Evolutionary conservation across 1,140 invertebrate species (phyloP).

Genomic region (Akabosia matsudoensis): DNA sequence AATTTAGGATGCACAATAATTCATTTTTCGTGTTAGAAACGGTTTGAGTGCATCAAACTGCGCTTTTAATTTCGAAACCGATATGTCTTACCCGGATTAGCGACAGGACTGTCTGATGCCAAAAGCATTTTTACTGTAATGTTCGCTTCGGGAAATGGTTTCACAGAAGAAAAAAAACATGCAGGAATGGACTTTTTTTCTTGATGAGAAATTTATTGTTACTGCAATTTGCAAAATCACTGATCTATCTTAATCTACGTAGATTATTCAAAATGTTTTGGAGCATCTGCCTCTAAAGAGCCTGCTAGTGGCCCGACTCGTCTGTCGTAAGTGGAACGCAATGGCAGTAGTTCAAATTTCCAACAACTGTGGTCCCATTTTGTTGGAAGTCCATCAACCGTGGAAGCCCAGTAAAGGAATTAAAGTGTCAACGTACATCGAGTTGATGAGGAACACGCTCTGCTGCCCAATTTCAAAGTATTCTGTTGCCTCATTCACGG

Average conservation of each 20-base stretch:
- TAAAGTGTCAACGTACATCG: constrained; percentile 14
- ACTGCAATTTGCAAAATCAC: neutral
- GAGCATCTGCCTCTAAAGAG: constrained; percentile 15
- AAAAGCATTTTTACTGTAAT: too few species aligned
- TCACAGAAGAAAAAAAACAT: too few species aligned
- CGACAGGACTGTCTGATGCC: too few species aligned
- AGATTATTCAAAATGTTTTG: constrained; percentile 10
- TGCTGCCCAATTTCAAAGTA: constrained; percentile 6
- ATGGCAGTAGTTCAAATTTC: neutral
- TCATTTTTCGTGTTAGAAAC: too few species aligned
- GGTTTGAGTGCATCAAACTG: too few species aligned
- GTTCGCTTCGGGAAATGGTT: too few species aligned
- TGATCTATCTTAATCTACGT: constrained; percentile 12
- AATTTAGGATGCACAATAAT: neutral
- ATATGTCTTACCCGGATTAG: too few species aligned
- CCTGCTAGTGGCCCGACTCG: neutral
- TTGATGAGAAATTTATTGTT: neutral
- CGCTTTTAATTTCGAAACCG: too few species aligned
- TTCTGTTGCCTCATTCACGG: neutral
- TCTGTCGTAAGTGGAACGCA: constrained; percentile 21
- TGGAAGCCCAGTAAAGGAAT: constrained; percentile 13
- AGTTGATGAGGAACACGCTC: neutral
- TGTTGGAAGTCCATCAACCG: neutral
- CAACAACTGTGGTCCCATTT: constrained; percentile 8
- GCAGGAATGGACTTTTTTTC: too few species aligned